Evolutionary conservation across 2,113 vertebrate genomes (phyloP), one percentile per base, ranked within the genome.

Genomic region (Brachypteracias leptosomus): DNA sequence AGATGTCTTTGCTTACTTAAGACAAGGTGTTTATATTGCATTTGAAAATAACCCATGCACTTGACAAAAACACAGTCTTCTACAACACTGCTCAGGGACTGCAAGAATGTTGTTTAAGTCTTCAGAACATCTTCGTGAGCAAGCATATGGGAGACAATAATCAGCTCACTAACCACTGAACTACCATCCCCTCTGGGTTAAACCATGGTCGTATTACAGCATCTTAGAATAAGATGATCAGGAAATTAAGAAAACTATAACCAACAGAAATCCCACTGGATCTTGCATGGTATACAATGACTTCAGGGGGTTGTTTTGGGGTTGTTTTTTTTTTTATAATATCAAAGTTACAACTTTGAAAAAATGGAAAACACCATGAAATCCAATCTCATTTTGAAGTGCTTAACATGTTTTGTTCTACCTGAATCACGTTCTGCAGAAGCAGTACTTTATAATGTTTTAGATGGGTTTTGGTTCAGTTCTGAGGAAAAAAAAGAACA

Each of bases 1-100:
- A 72, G 85, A 81, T 59, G 75, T 46, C 96, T 91, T 76, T 90
- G 85, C 85, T 95, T 96, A 78, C 82, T 96, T 90, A 85, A 85
- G 90, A 89, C 52, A 61, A 86, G 57, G 31, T 91, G 62, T 92
- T 89, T 61, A 62, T 15, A 57, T 16, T 52, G 31, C 68, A 63
- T 35, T 59, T 90, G 63, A 73, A 94, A 90, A 95, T 38, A 95
- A 24, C 33, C 26, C 40, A 21, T 16, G 52, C 8, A 20, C 58
- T 47, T 57, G 44, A 75, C 57, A 90, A 90, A 92, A 83, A 42
- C 13, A 22, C 13, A 22, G 3, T 40, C 44, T 80, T 74, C 44
- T 72, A 40, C 29, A 63, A 57, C 74, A 67, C 18, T n/a, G 19
- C 26, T 72, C 24, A 52, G 67, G 19, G 62, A 36, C 44, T 29